Base-by-base conservation (phyloP, 2,888 invertebrate species). In the Synergus laeviventris region DNA sequence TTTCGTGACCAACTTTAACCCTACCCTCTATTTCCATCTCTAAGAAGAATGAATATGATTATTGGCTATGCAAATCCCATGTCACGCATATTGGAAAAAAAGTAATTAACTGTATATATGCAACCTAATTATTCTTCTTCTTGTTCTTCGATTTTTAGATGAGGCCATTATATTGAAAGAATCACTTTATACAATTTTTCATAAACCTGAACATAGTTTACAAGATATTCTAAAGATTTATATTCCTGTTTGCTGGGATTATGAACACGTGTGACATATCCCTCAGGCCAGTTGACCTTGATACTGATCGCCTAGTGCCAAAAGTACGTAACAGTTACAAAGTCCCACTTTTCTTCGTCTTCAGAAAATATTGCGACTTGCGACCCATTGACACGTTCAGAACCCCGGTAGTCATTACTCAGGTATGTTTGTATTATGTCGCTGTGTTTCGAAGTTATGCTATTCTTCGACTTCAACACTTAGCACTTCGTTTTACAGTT, bases 261-360 rank as follows among this genome's bases (percentile, higher is more conserved):
- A 70, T 49, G 49, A 49, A 70, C 31, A 70, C 31, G 70, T 49
- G 70, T 49, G 49, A 70, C 70, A 70, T 70, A 31, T 31, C 70
- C 70, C 70, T 12, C 9, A 49, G 70, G 70, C 31, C 70, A 70
- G 49, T 70, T 70, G 70, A 70, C 70, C 70, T 70, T 70, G 70
- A 70, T 70, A 70, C 70, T n/a, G 24, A 70, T 70, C 36, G 70
- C 70, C n/a, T 70, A 70, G 70, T 70, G 70, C 70, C 70, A 70
- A 70, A 70, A 70, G 70, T 49, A 31, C 70, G 70, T 70, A 70
- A 70, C 70, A 70, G 70, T 70, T 70, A 66, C 66, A 45, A 70
- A 70, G 70, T 70, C 70, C 70, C 49, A 70, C 70, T 70, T 70
- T 70, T 70, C 70, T 70, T 36, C 49, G 14, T 49, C 45, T 49